A percentile compares a stretch with the other conserved stretches of the same genome.
Conservation (phyloP, 2,113 vertebrate genomes). For the Morone saxatilis region DNA sequence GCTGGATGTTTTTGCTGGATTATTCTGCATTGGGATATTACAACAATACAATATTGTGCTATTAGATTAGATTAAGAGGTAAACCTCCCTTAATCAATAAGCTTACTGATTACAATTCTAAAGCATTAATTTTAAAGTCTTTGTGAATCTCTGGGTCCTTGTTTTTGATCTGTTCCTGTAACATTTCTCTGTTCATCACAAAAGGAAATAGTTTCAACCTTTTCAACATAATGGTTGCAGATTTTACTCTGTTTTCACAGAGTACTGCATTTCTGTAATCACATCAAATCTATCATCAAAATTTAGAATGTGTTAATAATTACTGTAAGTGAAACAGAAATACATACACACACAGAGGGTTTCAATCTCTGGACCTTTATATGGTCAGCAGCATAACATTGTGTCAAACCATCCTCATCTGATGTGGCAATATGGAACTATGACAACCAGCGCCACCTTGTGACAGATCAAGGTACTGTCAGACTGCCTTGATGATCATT, state of each 20-base stretch:
- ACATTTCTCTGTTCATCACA: background rate
- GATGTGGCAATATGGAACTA: background rate
- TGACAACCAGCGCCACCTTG: slow-evolving; percentile 42
- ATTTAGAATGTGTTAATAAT: background rate
- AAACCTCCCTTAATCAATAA: background rate
- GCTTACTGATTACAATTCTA: background rate
- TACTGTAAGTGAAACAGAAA: background rate
- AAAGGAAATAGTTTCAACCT: background rate
- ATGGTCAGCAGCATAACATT: background rate
- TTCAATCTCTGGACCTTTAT: background rate
- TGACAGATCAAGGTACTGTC: slow-evolving; percentile 12
- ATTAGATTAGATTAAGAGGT: too few species aligned
- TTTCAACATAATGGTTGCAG: background rate
- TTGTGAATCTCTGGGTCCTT: background rate
- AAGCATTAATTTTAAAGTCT: background rate
- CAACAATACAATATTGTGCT: background rate
- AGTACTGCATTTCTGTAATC: background rate
- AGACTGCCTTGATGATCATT: background rate
- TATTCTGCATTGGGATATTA: background rate
- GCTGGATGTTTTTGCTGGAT: background rate
- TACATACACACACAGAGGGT: too few species aligned
- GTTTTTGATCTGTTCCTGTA: background rate
- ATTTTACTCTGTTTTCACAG: background rate
- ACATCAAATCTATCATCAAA: too few species aligned
- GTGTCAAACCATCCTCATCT: background rate